Evolutionary conservation across 2,888 invertebrate genomes (phyloP).

Genomic region (Gisinianus flammeolus): DNA sequence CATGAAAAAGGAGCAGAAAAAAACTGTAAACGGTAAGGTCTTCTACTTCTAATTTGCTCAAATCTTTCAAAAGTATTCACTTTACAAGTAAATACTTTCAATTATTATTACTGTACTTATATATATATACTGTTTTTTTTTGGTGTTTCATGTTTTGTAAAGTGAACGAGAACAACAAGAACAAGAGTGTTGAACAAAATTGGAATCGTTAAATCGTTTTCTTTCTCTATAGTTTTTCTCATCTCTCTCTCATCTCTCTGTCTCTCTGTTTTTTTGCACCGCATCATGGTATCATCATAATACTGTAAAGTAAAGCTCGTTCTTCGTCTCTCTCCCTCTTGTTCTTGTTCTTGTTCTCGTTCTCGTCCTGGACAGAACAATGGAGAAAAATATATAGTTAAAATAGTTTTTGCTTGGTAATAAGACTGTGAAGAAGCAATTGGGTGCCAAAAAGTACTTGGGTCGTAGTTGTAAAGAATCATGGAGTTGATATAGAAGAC

Average conservation of each 20-base stretch:
- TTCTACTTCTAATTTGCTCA: too few species aligned
- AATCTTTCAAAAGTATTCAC: slow-evolving; percentile 3
- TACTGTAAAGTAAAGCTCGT: too few species aligned
- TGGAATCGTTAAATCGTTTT: neutral
- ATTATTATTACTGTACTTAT: neutral
- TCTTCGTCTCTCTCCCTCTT: too few species aligned
- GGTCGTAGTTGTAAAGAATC: slow-evolving; percentile 11
- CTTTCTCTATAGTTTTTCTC: slow-evolving; percentile 1
- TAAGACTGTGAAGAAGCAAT: slow-evolving; percentile 27
- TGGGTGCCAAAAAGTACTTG: slow-evolving; percentile 36
- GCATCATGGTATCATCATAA: too few species aligned
- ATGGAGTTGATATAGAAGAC: slow-evolving; percentile 6
- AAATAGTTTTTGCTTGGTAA: slow-evolving; percentile 6
- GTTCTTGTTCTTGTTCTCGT: too few species aligned
- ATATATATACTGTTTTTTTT: too few species aligned
- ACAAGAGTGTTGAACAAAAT: neutral
- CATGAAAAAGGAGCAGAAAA: too few species aligned
- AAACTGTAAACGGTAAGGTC: too few species aligned
- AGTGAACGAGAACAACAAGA: neutral
- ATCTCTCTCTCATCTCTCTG: too few species aligned
- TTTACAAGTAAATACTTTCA: neutral
- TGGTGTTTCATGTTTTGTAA: neutral
- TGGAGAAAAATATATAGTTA: neutral
- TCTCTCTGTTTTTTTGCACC: too few species aligned
- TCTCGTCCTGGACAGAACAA: neutral